A percentile compares a stretch with the other conserved stretches of the same genome.
These are phyloP conservation scores for Notothenia rossii DNA, from an alignment of 2,113 vertebrate species.

Conservation along the genomic window DNA sequence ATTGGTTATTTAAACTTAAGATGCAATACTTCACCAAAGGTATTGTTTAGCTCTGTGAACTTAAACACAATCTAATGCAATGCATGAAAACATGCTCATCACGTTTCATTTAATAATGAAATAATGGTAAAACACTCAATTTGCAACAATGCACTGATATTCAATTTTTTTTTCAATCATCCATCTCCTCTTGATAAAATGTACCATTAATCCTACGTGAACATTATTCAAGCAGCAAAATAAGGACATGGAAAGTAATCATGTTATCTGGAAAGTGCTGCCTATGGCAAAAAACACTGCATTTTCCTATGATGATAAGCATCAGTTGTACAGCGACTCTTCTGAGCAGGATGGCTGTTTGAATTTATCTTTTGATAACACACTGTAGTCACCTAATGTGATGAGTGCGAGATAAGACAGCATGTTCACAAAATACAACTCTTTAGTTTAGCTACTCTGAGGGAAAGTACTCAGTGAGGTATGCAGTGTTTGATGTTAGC, in stretches of 20 bases:
- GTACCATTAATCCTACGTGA: conserved; percentile 8
- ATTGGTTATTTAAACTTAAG: not conserved
- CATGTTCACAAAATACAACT: conserved; percentile 24
- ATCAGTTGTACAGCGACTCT: conserved; percentile 38
- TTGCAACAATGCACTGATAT: not conserved
- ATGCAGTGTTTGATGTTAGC: not conserved
- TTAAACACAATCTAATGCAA: not conserved
- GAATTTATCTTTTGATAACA: conserved; percentile 40
- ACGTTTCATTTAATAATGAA: not conserved
- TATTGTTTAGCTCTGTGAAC: not conserved
- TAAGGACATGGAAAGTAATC: conserved; percentile 38
- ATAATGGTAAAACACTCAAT: not conserved
- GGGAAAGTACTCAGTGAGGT: not conserved
- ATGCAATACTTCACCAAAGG: not conserved
- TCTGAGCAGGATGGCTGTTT: conserved; percentile 28
- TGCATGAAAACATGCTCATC: not conserved
- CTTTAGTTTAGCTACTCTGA: conserved; percentile 9
- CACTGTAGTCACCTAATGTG: conserved; percentile 29
- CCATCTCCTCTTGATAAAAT: not conserved
- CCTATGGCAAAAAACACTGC: conserved; percentile 49
- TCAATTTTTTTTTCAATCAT: not conserved
- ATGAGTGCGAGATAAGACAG: conserved; percentile 44
- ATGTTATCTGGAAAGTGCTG: conserved; percentile 48
- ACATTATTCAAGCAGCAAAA: conserved; percentile 35
- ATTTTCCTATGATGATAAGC: conserved; percentile 46